Evolutionary conservation across 2,888 invertebrate species (phyloP).

Genomic region (Alcis repandata): DNA sequence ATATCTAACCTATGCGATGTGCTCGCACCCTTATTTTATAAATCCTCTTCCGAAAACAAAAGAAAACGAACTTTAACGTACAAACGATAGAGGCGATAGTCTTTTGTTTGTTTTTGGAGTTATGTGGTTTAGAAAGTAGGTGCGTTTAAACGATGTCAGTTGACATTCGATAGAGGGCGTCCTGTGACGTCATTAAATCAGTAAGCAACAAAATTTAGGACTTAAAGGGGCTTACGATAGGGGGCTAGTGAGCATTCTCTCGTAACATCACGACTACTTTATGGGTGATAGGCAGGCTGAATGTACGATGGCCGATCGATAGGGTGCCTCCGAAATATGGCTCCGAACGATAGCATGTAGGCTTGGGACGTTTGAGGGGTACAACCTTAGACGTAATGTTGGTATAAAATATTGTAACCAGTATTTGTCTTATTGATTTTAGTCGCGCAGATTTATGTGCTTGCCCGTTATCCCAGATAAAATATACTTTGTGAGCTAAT

Average conservation of each 20-base stretch:
- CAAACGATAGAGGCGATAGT: constrained; percentile 21
- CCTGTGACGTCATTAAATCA: constrained; percentile 86
- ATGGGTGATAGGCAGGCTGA: constrained; percentile 46
- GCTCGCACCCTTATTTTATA: constrained; percentile 45
- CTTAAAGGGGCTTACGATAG: constrained; percentile 71
- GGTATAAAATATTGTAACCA: no score
- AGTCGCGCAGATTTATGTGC: no score
- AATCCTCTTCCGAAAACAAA: constrained; percentile 4
- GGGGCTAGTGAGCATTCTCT: constrained; percentile 55
- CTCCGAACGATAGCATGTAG: neutral
- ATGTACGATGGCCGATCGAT: constrained; percentile 42
- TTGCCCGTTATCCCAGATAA: no score
- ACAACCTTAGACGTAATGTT: no score
- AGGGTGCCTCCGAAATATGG: constrained; percentile 10
- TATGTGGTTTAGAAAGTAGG: constrained; percentile 46
- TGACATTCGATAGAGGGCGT: constrained; percentile 85
- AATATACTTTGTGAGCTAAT: no score
- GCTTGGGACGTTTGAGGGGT: neutral
- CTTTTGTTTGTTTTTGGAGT: neutral
- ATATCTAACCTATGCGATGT: constrained; percentile 82
- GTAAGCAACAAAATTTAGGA: constrained; percentile 82
- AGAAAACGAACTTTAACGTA: constrained; percentile 34
- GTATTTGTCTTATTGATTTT: no score
- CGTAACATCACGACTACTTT: constrained; percentile 54
- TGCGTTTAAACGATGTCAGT: constrained; percentile 71